Percentiles rank a stretch among this genome's conserved stretches.
These are phyloP conservation scores for Chionoecetes opilio DNA, from an alignment of 1,140 invertebrate species.

Conservation along the genomic window DNA sequence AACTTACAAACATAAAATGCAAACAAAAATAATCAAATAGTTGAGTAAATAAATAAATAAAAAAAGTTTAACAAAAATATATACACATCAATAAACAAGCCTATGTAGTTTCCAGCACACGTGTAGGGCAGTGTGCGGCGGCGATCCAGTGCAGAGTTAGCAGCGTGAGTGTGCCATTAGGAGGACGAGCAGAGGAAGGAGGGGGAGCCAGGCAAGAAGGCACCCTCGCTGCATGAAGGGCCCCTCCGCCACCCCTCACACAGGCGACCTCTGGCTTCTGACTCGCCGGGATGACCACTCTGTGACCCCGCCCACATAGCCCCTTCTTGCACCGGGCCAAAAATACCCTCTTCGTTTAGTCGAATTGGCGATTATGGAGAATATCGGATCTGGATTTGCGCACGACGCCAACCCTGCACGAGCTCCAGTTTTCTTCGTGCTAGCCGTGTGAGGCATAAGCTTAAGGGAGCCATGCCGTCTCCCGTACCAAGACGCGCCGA, in stretches of 20 bases:
- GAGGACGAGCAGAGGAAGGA: not conserved
- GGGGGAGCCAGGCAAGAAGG: not conserved
- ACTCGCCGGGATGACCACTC: not conserved
- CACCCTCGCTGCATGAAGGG: not conserved
- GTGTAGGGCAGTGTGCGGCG: not conserved
- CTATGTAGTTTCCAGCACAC: not conserved
- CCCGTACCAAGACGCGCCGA: not conserved
- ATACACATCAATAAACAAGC: not conserved
- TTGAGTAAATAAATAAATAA: no score
- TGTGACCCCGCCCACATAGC: not conserved
- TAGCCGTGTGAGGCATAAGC: not conserved
- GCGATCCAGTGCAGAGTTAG: not conserved
- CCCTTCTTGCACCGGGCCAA: constrained; percentile 39
- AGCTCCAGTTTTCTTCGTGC: not conserved
- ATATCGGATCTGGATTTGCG: constrained; percentile 38
- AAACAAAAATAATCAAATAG: no score
- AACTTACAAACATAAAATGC: no score
- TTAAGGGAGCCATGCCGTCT: not conserved
- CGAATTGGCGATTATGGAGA: constrained; percentile 56
- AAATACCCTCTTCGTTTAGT: constrained; percentile 63
- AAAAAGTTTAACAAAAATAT: no score
- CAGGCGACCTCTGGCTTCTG: constrained; percentile 1
- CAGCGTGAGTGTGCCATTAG: not conserved
- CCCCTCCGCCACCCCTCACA: not conserved
- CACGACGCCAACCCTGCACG: not conserved